These are phyloP conservation scores for Echeneis naucrates DNA, from an alignment of 2,797 vertebrate genomes.

Conservation along the genomic window DNA sequence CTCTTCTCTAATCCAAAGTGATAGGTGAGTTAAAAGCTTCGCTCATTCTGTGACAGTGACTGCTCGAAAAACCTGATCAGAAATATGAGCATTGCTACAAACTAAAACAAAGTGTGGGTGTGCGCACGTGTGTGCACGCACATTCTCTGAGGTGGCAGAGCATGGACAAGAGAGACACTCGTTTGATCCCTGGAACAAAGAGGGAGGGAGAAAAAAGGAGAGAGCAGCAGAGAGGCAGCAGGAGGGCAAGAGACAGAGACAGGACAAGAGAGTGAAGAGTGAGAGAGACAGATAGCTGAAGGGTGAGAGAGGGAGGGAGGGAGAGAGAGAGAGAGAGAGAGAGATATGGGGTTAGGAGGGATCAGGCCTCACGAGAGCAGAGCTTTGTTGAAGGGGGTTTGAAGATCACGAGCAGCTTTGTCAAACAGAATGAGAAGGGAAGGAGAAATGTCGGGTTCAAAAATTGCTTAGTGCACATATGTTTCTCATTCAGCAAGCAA, in stretches of 20 bases:
- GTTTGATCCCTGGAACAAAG: conserved; percentile 85
- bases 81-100: conserved; percentile 50
- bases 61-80: conserved; percentile 54
- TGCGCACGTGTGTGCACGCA: conserved; percentile 46
- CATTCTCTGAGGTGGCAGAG: conserved; percentile 75
- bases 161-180: conserved; percentile 73
- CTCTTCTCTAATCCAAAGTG: conserved; percentile 73
- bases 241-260: conserved; percentile 42
- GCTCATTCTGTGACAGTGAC: conserved; percentile 55
- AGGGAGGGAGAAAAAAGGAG: conserved; percentile 73
- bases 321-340: conserved; percentile 11
- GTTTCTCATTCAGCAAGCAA: neutral
- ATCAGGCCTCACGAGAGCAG: conserved; percentile 71
- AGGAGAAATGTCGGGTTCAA: conserved; percentile 52
- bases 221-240: conserved; percentile 64
- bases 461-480: conserved; percentile 32
- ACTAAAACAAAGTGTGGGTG: conserved; percentile 37
- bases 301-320: conserved; percentile 42
- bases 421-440: conserved; percentile 65
- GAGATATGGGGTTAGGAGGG: conserved; percentile 59
- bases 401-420: conserved; percentile 81
- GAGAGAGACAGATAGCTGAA: conserved; percentile 53
- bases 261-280: conserved; percentile 30
- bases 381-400: conserved; percentile 77
- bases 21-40: conserved; percentile 72